Conservation (phyloP, 53 echinoderm and acorn worm genomes). For the Holothuria leucospilota region DNA sequence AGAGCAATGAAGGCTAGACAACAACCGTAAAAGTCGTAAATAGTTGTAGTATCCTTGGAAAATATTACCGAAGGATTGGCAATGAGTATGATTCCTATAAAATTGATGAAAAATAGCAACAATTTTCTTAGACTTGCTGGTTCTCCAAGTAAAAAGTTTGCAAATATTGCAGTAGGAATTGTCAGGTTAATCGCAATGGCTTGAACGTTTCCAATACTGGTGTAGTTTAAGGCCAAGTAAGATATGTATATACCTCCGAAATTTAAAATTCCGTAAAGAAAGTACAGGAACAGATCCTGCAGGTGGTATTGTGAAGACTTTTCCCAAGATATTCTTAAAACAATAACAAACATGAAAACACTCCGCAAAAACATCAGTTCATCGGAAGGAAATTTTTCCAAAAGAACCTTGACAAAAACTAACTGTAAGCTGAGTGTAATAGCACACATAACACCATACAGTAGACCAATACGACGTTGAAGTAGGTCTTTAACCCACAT, state of each 20-base stretch:
- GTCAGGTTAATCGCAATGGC: background rate
- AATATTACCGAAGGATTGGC: background rate
- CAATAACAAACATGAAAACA: background rate
- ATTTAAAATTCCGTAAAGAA: constrained; percentile 1
- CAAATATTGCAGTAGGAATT: background rate
- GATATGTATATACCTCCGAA: constrained; percentile 1
- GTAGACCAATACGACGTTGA: background rate
- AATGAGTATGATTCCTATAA: constrained; percentile 5
- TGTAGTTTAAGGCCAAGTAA: constrained; percentile 1
- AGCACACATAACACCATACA: background rate
- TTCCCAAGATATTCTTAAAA: background rate
- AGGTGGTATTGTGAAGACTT: background rate
- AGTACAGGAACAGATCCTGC: background rate
- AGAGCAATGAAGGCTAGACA: constrained; percentile 2
- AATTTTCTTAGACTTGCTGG: background rate
- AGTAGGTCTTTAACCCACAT: no score
- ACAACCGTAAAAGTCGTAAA: background rate
- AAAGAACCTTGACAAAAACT: background rate
- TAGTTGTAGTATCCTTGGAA: no score
- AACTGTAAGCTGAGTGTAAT: background rate
- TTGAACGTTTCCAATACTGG: constrained; percentile 6
- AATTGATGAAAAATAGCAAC: background rate
- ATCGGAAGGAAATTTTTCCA: background rate
- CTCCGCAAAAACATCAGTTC: background rate
- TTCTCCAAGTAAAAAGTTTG: constrained; percentile 1